phyloP scores from a whole-genome alignment of 2,797 vertebrate species.

The Ctenopoma kingsleyae region DNA sequence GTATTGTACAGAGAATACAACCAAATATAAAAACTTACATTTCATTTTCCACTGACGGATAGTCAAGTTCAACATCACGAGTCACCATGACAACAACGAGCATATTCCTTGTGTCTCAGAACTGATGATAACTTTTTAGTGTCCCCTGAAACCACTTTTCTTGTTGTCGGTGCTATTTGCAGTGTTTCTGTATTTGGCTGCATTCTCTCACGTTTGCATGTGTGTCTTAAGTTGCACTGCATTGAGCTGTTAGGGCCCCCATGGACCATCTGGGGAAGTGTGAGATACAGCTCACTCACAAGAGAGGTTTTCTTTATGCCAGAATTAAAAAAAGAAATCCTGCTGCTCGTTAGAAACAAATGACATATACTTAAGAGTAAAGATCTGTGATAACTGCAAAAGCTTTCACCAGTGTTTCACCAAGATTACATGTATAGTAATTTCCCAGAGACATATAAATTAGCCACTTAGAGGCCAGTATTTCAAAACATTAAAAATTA shows the following conservation, averaged over 20 bases:
- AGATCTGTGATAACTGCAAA: constrained; percentile 16
- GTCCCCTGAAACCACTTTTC: background rate
- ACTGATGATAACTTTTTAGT: too few relatives aligned
- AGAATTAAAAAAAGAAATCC: constrained; percentile 31
- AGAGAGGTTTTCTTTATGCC: constrained; percentile 2
- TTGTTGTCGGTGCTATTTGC: background rate
- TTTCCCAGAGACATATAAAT: constrained; percentile 19
- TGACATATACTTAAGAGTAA: constrained; percentile 2
- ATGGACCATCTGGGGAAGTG: constrained; percentile 43
- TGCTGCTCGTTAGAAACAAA: constrained; percentile 33
- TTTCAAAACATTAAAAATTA: constrained; percentile 38
- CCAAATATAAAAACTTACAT: background rate
- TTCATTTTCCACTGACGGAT: background rate
- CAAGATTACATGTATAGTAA: constrained; percentile 13
- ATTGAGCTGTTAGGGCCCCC: background rate
- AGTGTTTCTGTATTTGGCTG: background rate
- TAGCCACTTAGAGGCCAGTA: constrained; percentile 2
- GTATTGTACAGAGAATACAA: too few relatives aligned
- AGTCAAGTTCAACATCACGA: background rate
- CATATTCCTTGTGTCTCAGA: too few relatives aligned
- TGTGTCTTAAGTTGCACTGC: background rate
- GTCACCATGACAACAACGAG: background rate
- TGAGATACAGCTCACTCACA: constrained; percentile 38
- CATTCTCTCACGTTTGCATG: background rate
- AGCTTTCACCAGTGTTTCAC: constrained; percentile 22